Evolutionary conservation across 53 echinoderm and acorn worm species (phyloP).

Genomic region (Hippasteria phrygiana): DNA sequence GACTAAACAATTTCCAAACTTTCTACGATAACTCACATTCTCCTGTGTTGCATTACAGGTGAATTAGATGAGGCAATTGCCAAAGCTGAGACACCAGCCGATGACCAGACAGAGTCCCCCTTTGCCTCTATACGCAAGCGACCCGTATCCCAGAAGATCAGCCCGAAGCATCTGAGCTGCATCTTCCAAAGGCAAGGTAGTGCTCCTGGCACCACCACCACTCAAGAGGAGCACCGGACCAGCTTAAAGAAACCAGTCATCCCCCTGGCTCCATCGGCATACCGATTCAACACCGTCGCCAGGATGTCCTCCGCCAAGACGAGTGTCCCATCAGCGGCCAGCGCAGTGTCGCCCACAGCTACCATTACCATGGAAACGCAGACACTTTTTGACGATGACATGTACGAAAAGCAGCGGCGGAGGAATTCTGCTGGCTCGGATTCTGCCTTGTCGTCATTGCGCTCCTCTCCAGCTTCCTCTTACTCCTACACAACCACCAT

Average conservation of each 20-base stretch:
- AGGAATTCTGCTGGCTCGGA: conserved; percentile 78
- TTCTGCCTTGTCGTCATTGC: conserved; percentile 83
- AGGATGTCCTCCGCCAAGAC: conserved; percentile 73
- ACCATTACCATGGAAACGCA: conserved; percentile 47
- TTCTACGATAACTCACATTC: not conserved
- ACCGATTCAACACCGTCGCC: conserved; percentile 82
- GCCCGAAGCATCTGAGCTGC: conserved; percentile 72
- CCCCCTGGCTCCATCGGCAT: conserved; percentile 64
- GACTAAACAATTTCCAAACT: too few relatives aligned
- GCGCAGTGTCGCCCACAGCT: conserved; percentile 20
- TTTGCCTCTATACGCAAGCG: conserved; percentile 82
- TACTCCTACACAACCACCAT: conserved; percentile 78
- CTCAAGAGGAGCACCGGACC: conserved; percentile 29
- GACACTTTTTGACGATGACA: conserved; percentile 60
- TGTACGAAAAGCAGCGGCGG: conserved; percentile 27
- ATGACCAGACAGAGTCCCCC: conserved; percentile 50
- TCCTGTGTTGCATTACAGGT: conserved; percentile 46
- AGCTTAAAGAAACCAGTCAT: conserved; percentile 69
- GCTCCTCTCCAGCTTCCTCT: conserved; percentile 89
- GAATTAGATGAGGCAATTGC: conserved; percentile 79
- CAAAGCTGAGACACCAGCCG: conserved; percentile 29
- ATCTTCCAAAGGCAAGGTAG: conserved; percentile 77
- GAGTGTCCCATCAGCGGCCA: conserved; percentile 7
- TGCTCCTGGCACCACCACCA: conserved; percentile 36
- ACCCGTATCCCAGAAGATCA: conserved; percentile 74